Base-by-base conservation (phyloP, 1,140 invertebrate genomes). In the Schlechtendalia chinensis region DNA sequence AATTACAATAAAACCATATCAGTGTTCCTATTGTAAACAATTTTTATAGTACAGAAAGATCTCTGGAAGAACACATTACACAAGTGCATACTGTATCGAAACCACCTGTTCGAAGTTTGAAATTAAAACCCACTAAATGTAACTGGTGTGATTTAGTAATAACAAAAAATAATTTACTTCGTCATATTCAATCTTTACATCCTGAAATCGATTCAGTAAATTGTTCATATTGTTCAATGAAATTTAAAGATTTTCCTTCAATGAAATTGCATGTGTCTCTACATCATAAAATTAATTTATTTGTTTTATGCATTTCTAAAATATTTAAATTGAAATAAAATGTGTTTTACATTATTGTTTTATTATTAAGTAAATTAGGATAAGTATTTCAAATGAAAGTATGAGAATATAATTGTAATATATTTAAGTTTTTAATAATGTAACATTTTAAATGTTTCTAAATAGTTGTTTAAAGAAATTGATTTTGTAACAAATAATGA, bases 111-210 rank as follows among this genome's bases (percentile, higher is more conserved):
- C 27, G 29, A 19, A 65, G 14, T 1, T 14, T 47, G 16, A 47
- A 47, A 47, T 65, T 29, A 12, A 19, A 39, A 47, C 22, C 39
- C 3, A 39, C 16, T 24, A 22, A 69, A 47, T 69, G 65, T 22
- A 16, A 69, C 16, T 69, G 39, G 32, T 69, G 65, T 47, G 47
- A 16, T 17, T 8, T 22, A 24, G 0, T 69, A 24, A 69, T 69
- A 47, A 69, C 65, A 47, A 69, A 69, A 69, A 12, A 19, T 24
- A 69, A 69, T n/a, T 69, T 69, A 22, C n/a, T 24, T 47, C 65
- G 65, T 47, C 65, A 69, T 47, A 69, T 69, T 69, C 45, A 24
- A 47, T 22, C n/a, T 69, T 24, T 69, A 11, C 65, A 69, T 69
- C 65, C 65, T 45, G 16, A 69, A 4, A 6, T 24, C n/a, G 47